phyloP scores from a whole-genome alignment of 2,888 invertebrate species.

The Acanthosoma haemorrhoidale region DNA sequence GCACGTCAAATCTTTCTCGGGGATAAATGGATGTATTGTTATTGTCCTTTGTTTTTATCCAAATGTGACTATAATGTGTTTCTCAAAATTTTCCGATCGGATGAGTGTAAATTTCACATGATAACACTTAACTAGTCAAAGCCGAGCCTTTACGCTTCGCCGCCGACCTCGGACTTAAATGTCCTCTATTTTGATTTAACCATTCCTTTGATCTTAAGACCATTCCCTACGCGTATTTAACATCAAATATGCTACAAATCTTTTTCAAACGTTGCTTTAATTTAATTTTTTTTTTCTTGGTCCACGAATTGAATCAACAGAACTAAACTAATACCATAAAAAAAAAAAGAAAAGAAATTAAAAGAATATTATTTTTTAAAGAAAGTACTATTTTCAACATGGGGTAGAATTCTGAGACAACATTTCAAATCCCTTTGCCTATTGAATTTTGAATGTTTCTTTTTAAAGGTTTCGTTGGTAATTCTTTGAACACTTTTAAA shows the following conservation, averaged over 20 bases:
- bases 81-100: constrained; percentile 18
- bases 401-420: too few relatives aligned
- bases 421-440: too few relatives aligned
- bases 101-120: constrained; percentile 23
- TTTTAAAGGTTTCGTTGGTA: too few relatives aligned
- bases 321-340: too few relatives aligned
- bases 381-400: too few relatives aligned
- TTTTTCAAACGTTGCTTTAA: too few relatives aligned
- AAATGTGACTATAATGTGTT: constrained; percentile 24
- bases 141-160: constrained; percentile 10
- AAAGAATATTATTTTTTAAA: too few relatives aligned
- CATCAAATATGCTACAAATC: too few relatives aligned
- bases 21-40: neutral
- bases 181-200: constrained; percentile 13
- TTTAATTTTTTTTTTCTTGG: too few relatives aligned
- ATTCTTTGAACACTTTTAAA: too few relatives aligned
- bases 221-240: constrained; percentile 22
- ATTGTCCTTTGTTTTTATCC: constrained; percentile 21
- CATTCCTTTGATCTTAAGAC: constrained; percentile 23
- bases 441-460: too few relatives aligned
- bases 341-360: neutral
- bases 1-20: neutral
- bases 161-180: constrained; percentile 1
- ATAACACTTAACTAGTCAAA: constrained; percentile 27
- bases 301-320: too few relatives aligned